Conservation (phyloP, 2,113 vertebrate genomes). For the Murina feae region DNA sequence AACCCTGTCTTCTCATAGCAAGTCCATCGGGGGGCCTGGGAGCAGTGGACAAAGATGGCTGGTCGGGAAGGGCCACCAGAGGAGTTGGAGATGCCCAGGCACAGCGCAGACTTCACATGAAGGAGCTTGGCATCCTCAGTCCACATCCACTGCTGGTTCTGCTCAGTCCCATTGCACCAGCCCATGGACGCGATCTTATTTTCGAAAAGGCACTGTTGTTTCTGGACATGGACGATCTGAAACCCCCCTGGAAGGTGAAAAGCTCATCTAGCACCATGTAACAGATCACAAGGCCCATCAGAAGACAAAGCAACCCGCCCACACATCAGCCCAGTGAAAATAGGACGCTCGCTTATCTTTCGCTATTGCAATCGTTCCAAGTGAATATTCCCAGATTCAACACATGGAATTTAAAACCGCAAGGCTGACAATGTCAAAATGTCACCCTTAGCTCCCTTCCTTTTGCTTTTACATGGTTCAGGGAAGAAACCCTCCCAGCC, state of each 20-base stretch:
- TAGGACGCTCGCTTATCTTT: neutral
- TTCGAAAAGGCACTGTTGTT: conserved; percentile 83
- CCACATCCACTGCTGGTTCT: conserved; percentile 89
- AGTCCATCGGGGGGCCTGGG: conserved; percentile 84
- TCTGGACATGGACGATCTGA: conserved; percentile 85
- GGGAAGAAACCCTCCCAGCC: neutral
- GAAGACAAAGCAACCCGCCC: neutral
- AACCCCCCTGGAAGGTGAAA: conserved; percentile 86
- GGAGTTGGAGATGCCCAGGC: conserved; percentile 79
- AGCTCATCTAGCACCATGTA: conserved; percentile 53
- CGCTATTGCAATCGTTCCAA: neutral
- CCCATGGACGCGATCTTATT: conserved; percentile 76
- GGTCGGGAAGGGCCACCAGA: conserved; percentile 76
- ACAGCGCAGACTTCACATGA: conserved; percentile 79
- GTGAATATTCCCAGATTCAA: neutral
- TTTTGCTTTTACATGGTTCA: neutral
- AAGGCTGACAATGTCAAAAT: neutral
- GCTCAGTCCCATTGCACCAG: conserved; percentile 80
- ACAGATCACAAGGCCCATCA: neutral
- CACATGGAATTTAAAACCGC: neutral
- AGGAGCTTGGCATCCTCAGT: conserved; percentile 80
- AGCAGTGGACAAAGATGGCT: conserved; percentile 74
- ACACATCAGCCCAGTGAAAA: neutral
- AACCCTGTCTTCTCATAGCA: conserved; percentile 81
- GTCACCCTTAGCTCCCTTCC: neutral